Evolutionary conservation across 2,113 vertebrate genomes (phyloP).

Genomic region (Chascanopsetta lugubris): DNA sequence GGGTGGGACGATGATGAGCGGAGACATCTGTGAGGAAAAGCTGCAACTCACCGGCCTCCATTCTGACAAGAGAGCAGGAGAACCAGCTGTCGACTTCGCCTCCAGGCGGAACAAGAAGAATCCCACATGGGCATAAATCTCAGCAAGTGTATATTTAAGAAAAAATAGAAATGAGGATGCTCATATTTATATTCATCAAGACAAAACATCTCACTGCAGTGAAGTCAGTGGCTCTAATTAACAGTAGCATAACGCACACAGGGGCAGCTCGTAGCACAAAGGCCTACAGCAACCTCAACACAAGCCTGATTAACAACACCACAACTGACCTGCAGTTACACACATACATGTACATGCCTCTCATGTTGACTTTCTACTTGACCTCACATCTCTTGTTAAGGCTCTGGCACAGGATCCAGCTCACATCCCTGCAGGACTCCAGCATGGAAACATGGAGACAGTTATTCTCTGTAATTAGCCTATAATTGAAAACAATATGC

Average conservation of each 20-base stretch:
- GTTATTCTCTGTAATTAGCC: not conserved
- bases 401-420: slow-evolving; percentile 24
- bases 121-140: slow-evolving; percentile 42
- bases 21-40: slow-evolving; percentile 7
- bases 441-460: not conserved
- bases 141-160: slow-evolving; percentile 31
- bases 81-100: slow-evolving; percentile 62
- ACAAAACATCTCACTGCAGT: slow-evolving; percentile 27
- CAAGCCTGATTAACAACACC: slow-evolving; percentile 6
- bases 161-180: slow-evolving; percentile 28
- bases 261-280: not conserved
- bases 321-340: not conserved
- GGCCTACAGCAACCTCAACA: slow-evolving; percentile 18
- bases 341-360: too few relatives aligned
- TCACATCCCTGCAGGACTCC: slow-evolving; percentile 18
- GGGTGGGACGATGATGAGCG: slow-evolving; percentile 16
- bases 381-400: slow-evolving; percentile 37
- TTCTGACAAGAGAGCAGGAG: slow-evolving; percentile 47
- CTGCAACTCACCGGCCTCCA: slow-evolving; percentile 42
- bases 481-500: not conserved
- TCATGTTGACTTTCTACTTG: slow-evolving; percentile 44
- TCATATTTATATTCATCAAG: slow-evolving; percentile 46
- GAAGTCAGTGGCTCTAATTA: slow-evolving; percentile 56
- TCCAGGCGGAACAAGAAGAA: slow-evolving; percentile 44
- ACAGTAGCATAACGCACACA: slow-evolving; percentile 36